These are phyloP conservation scores for Euglossa dilemma DNA, from an alignment of 1,140 invertebrate species.

Conservation along the genomic window DNA sequence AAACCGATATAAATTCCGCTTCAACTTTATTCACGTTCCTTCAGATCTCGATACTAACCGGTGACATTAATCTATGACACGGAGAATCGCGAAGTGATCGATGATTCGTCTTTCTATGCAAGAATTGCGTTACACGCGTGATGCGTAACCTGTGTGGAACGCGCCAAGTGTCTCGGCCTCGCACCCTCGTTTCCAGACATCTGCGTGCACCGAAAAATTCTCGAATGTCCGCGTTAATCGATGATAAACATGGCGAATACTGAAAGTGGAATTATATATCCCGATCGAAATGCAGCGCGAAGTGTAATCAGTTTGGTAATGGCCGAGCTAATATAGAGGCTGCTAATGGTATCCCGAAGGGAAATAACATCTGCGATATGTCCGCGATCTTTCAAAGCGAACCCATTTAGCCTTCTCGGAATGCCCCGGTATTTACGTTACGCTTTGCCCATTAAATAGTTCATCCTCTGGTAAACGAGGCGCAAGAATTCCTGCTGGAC, in stretches of 20 bases:
- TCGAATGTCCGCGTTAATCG: neutral
- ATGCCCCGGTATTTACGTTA: neutral
- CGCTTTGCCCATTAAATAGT: neutral
- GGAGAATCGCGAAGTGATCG: no score
- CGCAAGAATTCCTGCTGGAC: constrained; percentile 16
- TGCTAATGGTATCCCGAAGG: neutral
- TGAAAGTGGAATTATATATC: neutral
- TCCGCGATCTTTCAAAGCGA: neutral
- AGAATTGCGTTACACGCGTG: no score
- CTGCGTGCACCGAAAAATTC: neutral
- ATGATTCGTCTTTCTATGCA: no score
- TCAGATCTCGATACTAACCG: no score
- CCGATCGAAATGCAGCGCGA: neutral
- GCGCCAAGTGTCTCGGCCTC: no score
- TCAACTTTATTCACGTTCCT: no score
- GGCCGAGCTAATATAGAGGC: neutral
- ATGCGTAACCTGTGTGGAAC: no score
- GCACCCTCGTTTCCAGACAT: no score
- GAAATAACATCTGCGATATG: neutral
- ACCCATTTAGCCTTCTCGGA: neutral
- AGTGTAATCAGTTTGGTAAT: neutral
- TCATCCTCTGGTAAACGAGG: constrained; percentile 8
- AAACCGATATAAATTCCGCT: no score
- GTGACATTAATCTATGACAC: no score
- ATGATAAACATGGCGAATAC: neutral